Evolutionary conservation across 2,888 invertebrate species (phyloP), one percentile per base, ranked within the genome.

Genomic region (Cataglyphis livida): DNA sequence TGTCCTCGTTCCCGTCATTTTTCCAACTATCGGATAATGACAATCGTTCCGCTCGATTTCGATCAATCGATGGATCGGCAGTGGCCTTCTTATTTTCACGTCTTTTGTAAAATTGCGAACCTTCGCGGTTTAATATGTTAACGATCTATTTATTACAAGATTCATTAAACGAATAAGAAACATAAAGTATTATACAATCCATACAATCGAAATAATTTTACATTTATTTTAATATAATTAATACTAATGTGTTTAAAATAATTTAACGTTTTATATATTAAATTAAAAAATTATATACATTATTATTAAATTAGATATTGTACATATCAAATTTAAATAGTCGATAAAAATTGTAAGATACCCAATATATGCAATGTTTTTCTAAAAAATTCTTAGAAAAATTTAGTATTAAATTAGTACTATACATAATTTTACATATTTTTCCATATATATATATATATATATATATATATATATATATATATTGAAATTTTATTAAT

Each of bases 41-140:
- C 32, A 32, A 74, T 44, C 44, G 54, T 62, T 51, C 21, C 71
- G 57, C 9, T 57, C 32, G 62, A 74, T 62, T 44, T 81, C 66
- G 51, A 7, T 25, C 35, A 44, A 28, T 10, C 12, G 25, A 21
- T 18, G 48, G 21, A 61, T 48, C 28, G 71, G 7, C 44, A 15
- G 25, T 41, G 21, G 41, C 62, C 15, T 28, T 51, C 9, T 44
- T n/a, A 7, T 44, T 70, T 59, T 78, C 57, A 12, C 32, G 51
- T 41, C n/a, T 68, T 68, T 68, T 44, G 2, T 41, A 41, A 66
- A 54, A 76, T 66, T 18, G 54, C 38, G 51, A 66, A 57, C 21
- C 38, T 66, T 65, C 38, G 18, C 38, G 51, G 5, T 38, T 76
- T 57, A 76, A 66, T 54, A 38, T n/a, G 38, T 66, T 38, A 38